These are phyloP conservation scores for Acrobasis suavella DNA, from an alignment of 2,888 invertebrate species.

Conservation along the genomic window DNA sequence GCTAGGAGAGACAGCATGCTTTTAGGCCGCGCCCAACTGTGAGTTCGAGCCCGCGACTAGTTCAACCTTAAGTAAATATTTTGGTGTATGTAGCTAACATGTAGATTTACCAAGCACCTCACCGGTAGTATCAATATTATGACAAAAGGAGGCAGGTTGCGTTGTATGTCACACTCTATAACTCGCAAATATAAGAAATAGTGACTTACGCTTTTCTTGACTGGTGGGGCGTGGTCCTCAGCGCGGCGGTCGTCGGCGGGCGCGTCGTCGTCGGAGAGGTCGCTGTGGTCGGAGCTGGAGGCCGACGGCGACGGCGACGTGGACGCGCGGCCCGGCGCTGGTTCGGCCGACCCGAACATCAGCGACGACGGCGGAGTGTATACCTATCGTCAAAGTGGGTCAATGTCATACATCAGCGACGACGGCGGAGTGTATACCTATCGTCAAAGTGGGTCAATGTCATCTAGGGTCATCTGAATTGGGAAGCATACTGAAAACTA, in stretches of 20 bases:
- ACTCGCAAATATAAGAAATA: too few relatives aligned
- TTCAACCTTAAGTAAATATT: too few relatives aligned
- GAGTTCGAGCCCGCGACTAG: too few relatives aligned
- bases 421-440: conserved; percentile 95
- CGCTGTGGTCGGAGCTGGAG: conserved; percentile 83
- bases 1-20: too few relatives aligned
- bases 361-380: conserved; percentile 96
- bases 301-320: conserved; percentile 89
- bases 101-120: not conserved
- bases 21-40: too few relatives aligned
- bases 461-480: too few relatives aligned
- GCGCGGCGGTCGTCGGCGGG: conserved; percentile 44
- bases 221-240: conserved; percentile 51
- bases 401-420: conserved; percentile 84
- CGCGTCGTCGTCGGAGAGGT: conserved; percentile 71
- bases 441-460: too few relatives aligned
- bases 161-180: too few relatives aligned
- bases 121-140: too few relatives aligned
- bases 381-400: conserved; percentile 68
- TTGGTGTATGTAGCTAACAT: too few relatives aligned
- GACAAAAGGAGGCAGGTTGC: too few relatives aligned
- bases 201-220: conserved; percentile 69
- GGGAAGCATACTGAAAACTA: too few relatives aligned
- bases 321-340: conserved; percentile 66
- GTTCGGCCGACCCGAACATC: conserved; percentile 87